Evolutionary conservation across 2,113 vertebrate species (phyloP).

Genomic region (Rallus limicola): DNA sequence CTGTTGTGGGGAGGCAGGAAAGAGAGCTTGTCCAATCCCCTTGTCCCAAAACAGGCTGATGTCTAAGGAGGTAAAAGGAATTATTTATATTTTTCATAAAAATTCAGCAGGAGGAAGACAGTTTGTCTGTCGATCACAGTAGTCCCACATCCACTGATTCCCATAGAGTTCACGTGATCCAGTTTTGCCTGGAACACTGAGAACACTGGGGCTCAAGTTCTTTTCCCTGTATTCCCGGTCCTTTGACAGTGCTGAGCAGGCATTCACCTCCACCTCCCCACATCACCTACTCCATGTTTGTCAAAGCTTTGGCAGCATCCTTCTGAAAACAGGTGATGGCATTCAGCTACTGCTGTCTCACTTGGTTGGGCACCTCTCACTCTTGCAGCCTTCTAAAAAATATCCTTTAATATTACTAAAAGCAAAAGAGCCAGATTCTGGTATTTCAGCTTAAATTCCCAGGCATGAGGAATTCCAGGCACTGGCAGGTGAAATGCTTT

Average conservation of each 20-base stretch:
- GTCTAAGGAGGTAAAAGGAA: background rate
- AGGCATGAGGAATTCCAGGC: background rate
- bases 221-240: background rate
- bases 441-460: background rate
- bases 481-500: background rate
- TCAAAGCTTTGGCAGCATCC: background rate
- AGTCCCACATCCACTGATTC: background rate
- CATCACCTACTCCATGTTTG: fast-evolving
- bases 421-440: background rate
- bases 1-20: background rate
- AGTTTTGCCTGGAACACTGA: background rate
- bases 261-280: background rate
- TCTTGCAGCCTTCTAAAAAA: background rate
- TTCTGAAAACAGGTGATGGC: background rate
- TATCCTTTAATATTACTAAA: background rate
- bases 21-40: background rate
- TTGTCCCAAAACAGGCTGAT: background rate
- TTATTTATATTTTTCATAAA: background rate
- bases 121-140: background rate
- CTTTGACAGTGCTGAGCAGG: background rate
- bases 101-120: background rate
- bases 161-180: background rate
- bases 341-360: background rate
- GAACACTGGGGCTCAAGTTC: background rate
- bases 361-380: background rate